Evolutionary conservation across 2,113 vertebrate genomes (phyloP), one percentile per base, ranked within the genome.

Genomic region (Gasterosteus nipponicus): DNA sequence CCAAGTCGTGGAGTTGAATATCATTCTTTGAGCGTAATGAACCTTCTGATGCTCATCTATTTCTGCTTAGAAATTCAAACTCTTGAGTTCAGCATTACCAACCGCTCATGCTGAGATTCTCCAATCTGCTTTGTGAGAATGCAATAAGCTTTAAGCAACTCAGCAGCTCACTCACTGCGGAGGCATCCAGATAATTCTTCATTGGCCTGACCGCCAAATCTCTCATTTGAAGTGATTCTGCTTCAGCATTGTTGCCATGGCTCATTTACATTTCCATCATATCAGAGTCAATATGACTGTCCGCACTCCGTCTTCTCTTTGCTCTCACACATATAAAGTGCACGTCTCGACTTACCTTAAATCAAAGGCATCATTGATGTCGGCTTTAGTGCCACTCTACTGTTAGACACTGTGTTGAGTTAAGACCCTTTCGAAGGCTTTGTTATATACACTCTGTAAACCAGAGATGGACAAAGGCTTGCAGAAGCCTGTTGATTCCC

Each of bases 401-500:
- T 56, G 61, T 39, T 78, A 26, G 75, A 69, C 59, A 47, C 75
- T 82, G 82, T 59, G 85, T 77, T 47, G 69, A 84, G 86, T 83
- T 89, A 74, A 87, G 70, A 69, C 69, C 88, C 74, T 80, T 60
- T 29, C 81, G 57, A 84, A 82, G 41, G 44, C 80, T 58, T 62
- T 60, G 77, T 77, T 80, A 69, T 60, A 80, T 90, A 75, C 81
- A 64, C 80, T 73, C 75, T 81, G 47, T 26, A 82, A 85, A 70
- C 78, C 60, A 61, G 70, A 71, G 77, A 88, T 64, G 70, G 81
- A 92, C 89, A 91, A 86, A 90, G 77, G 73, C 83, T 84, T 4
- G 63, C 63, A 79, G 87, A 85, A 81, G 84, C 83, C 84, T 85
- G 87, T 89, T 89, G 91, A 88, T 85, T 91, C 84, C 68, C 44